These are phyloP conservation scores for Jaculus jaculus DNA, from an alignment of 2,113 vertebrate genomes.

Conservation along the genomic window DNA sequence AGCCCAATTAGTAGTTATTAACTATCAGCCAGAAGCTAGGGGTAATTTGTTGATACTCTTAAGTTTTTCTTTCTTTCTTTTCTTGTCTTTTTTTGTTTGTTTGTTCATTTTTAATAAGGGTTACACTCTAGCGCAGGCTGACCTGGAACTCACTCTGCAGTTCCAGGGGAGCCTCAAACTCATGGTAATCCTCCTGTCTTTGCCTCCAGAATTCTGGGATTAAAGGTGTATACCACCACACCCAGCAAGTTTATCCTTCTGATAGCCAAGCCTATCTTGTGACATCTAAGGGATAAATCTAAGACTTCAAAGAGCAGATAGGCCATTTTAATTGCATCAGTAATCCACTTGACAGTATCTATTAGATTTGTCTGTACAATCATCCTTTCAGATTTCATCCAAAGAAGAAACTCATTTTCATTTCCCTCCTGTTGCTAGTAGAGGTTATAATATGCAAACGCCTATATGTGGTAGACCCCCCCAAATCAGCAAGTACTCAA, in stretches of 20 bases:
- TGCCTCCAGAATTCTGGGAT: too few relatives aligned
- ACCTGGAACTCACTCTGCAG: too few relatives aligned
- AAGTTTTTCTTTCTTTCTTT: too few relatives aligned
- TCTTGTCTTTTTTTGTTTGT: too few relatives aligned
- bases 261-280: conserved; percentile 8
- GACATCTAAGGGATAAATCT: not conserved
- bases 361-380: conserved; percentile 50
- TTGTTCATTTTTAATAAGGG: too few relatives aligned
- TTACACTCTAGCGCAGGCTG: too few relatives aligned
- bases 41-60: too few relatives aligned
- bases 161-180: too few relatives aligned
- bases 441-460: conserved; percentile 67
- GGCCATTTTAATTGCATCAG: conserved; percentile 16
- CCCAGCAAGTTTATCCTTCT: not conserved
- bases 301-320: conserved; percentile 37
- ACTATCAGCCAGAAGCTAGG: too few relatives aligned
- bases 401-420: conserved; percentile 35
- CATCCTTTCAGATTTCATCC: conserved; percentile 26
- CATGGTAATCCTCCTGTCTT: too few relatives aligned
- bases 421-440: conserved; percentile 67
- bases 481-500: conserved; percentile 84
- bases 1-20: too few relatives aligned
- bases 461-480: conserved; percentile 72
- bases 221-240: too few relatives aligned
- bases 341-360: conserved; percentile 25